Evolutionary conservation across 1,140 invertebrate genomes (phyloP), one percentile per base, ranked within the genome.

Genomic region (Drosophila virilis): DNA sequence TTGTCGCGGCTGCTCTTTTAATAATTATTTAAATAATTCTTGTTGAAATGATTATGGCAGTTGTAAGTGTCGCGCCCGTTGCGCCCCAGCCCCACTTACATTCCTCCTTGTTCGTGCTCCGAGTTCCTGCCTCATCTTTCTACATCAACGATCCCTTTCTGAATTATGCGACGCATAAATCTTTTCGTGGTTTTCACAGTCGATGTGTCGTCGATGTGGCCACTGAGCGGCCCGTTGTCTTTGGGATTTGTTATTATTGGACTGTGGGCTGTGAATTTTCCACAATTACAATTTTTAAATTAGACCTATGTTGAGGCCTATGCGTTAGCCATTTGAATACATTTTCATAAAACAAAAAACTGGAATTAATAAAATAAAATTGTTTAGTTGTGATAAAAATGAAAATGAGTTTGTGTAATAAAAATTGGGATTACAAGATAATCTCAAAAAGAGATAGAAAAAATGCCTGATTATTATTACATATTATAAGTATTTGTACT

Each of bases 11-110:
- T 57, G 74, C 48, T 48, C 66, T 64, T 89, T 84, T 89, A 89
- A 89, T 89, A 89, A 89, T 89, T 89, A 89, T 89, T 89, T 89
- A 84, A 89, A 89, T 89, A 89, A 89, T 89, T 89, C 84, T 89
- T 89, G 84, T 89, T 89, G 84, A 89, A 89, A 89, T 89, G 80
- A 89, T 89, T 89, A 89, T 89, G 80, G 84, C 80, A 74, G 64
- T 84, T 89, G 84, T 89, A 89, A 89, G 84, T 83, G 80, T 86
- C 76, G 75, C 61, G 68, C 77, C 66, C 45, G 58, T 43, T 52
- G 9, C 59, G 46, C 58, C 37, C 17, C 43, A 4, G 8, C 46
- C 12, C 55, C 33, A 42, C 37, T 35, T 9, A 38, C n/a, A 40
- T 35, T 15, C 50, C 22, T 17, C 13, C 10, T 6, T 51, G 22